Percentiles rank a stretch among this genome's conserved stretches.
Evolutionary conservation across 2,113 vertebrate species (phyloP).

Genomic region (Probosciger aterrimus): DNA sequence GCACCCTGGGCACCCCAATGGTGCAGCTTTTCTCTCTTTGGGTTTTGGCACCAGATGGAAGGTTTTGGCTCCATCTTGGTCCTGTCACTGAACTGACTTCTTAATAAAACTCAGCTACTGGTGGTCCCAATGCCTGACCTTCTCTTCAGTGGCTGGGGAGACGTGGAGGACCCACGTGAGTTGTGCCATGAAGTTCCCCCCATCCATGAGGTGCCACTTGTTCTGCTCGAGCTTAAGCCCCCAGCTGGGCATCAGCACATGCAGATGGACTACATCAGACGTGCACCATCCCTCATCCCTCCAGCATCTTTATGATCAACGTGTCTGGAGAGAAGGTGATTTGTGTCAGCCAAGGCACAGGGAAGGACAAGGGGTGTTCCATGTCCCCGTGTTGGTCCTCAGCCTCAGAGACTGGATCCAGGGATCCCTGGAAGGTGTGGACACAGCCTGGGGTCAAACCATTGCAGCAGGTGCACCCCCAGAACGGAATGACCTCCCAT

Average conservation of each 20-base stretch:
- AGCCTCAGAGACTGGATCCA: neutral
- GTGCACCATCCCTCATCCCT: rapidly evolving
- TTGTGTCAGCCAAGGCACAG: neutral
- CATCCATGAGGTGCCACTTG: neutral
- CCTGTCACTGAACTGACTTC: neutral
- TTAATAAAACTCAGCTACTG: neutral
- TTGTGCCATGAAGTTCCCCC: neutral
- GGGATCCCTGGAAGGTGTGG: neutral
- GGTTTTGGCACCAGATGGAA: neutral
- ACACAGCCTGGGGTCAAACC: neutral
- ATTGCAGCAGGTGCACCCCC: neutral
- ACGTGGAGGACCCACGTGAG: rapidly evolving
- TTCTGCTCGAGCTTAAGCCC: rapidly evolving
- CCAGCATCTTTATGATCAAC: neutral
- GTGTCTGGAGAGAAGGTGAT: neutral
- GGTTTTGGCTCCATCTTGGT: neutral
- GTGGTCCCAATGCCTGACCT: neutral
- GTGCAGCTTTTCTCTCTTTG: neutral
- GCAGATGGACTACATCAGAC: neutral
- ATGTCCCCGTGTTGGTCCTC: neutral
- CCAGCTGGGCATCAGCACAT: rapidly evolving
- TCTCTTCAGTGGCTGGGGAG: neutral
- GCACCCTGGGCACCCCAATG: rapidly evolving
- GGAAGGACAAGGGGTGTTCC: neutral
- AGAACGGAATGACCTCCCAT: rapidly evolving